These are phyloP conservation scores for Perca flavescens DNA, from an alignment of 2,113 vertebrate species.

Conservation along the genomic window DNA sequence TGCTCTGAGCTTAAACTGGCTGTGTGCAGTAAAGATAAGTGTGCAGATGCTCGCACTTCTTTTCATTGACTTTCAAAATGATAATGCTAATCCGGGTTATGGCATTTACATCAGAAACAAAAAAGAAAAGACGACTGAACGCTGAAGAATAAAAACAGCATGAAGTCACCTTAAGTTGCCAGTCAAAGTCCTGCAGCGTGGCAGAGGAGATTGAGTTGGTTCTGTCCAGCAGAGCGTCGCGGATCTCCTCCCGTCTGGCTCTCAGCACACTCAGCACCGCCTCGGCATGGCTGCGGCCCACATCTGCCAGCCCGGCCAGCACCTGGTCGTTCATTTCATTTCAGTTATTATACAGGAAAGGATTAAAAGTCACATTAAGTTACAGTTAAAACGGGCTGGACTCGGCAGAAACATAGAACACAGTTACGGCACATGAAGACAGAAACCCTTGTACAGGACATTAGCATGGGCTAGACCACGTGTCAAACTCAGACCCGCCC, in stretches of 20 bases:
- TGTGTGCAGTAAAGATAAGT: neutral
- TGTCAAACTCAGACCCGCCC: too few relatives aligned
- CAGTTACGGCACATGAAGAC: too few relatives aligned
- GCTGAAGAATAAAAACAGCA: neutral
- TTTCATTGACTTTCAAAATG: neutral
- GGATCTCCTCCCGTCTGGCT: conserved; percentile 90
- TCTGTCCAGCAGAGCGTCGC: conserved; percentile 84
- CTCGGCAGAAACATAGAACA: too few relatives aligned
- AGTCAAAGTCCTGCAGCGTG: conserved; percentile 94
- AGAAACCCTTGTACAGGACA: too few relatives aligned
- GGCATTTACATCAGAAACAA: neutral
- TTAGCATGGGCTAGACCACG: too few relatives aligned
- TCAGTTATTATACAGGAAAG: too few relatives aligned
- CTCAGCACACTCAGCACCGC: conserved; percentile 86
- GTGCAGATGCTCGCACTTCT: neutral
- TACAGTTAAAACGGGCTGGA: too few relatives aligned
- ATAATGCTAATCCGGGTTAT: neutral
- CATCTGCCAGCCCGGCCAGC: conserved; percentile 80
- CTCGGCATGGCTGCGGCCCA: conserved; percentile 81
- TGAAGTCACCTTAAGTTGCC: conserved; percentile 92
- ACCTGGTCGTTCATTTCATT: conserved; percentile 74
- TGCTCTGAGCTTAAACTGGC: neutral
- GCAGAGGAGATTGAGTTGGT: conserved; percentile 89
- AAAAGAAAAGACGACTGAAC: neutral
- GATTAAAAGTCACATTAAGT: too few relatives aligned